Evolutionary conservation across 2,113 vertebrate species (phyloP).

Genomic region (Pyxicephalus adspersus): DNA sequence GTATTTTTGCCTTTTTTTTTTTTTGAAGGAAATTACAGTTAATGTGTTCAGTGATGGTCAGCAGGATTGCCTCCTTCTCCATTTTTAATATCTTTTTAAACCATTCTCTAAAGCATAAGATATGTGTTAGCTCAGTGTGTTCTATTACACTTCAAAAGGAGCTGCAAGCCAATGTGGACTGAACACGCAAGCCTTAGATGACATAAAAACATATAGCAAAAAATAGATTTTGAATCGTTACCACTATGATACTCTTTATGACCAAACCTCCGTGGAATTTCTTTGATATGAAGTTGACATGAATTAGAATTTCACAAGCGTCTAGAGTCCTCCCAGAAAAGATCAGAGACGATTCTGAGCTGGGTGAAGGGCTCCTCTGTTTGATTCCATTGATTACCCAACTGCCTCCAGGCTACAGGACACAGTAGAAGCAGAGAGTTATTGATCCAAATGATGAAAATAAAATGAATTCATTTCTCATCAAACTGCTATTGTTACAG

Average conservation of each 20-base stretch:
- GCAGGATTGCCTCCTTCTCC: slow-evolving; percentile 19
- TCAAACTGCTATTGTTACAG: slow-evolving; percentile 68
- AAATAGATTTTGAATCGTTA: slow-evolving; percentile 73
- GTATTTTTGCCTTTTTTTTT: too few species aligned
- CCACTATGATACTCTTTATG: slow-evolving; percentile 71
- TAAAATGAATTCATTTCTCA: slow-evolving; percentile 87
- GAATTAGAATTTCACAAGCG: slow-evolving; percentile 82
- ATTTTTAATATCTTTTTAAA: background rate
- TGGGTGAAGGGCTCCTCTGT: slow-evolving; percentile 70
- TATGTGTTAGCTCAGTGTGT: slow-evolving; percentile 35
- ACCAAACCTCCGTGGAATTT: slow-evolving; percentile 80
- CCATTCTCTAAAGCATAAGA: slow-evolving; percentile 25
- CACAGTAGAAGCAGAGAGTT: slow-evolving; percentile 70
- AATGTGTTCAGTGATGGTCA: slow-evolving; percentile 34
- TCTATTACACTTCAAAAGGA: slow-evolving; percentile 37
- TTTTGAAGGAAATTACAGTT: slow-evolving; percentile 39
- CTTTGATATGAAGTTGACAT: slow-evolving; percentile 87
- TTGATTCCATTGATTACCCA: slow-evolving; percentile 81
- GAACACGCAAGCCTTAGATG: slow-evolving; percentile 46
- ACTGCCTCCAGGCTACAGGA: slow-evolving; percentile 75
- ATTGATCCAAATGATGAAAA: slow-evolving; percentile 84
- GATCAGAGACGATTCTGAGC: slow-evolving; percentile 77
- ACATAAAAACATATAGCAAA: slow-evolving; percentile 61
- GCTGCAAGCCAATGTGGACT: slow-evolving; percentile 39
- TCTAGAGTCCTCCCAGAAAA: slow-evolving; percentile 76